phyloP scores from a whole-genome alignment of 2,888 invertebrate species.

The Clostera curtula region DNA sequence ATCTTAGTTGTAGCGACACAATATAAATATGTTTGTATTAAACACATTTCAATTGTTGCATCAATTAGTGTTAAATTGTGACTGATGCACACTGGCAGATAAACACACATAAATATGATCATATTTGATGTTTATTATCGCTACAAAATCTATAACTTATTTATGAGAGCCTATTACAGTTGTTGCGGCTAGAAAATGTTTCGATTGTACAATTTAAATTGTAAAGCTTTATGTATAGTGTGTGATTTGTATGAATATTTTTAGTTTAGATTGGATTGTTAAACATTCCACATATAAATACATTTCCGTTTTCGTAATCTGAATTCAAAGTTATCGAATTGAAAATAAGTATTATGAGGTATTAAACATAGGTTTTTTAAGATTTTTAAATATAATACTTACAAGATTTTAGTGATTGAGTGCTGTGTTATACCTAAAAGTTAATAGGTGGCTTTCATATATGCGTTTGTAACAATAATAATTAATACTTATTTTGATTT shows the following conservation, averaged over 20 bases:
- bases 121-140: no score
- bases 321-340: slow-evolving; percentile 20
- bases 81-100: no score
- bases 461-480: no score
- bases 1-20: no score
- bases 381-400: slow-evolving; percentile 33
- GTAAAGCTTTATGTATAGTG: neutral
- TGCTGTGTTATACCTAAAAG: slow-evolving; percentile 49
- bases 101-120: no score
- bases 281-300: slow-evolving; percentile 36
- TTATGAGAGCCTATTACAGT: no score
- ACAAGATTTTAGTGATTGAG: slow-evolving; percentile 41
- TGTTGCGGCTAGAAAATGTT: slow-evolving; percentile 13
- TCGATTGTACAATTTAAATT: slow-evolving; percentile 1
- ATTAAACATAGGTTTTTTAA: slow-evolving; percentile 21
- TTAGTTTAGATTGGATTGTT: slow-evolving; percentile 27
- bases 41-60: no score
- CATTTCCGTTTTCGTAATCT: slow-evolving; percentile 17
- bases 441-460: slow-evolving; percentile 29
- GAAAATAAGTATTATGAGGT: slow-evolving; percentile 28
- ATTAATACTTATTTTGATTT: no score
- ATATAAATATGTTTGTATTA: no score
- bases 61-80: no score
- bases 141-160: no score
- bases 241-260: slow-evolving; percentile 5